A percentile compares a stretch with the other conserved stretches of the same genome.
Conservation (phyloP, 53 echinoderm and acorn worm species). For the Apostichopus leukothele region DNA sequence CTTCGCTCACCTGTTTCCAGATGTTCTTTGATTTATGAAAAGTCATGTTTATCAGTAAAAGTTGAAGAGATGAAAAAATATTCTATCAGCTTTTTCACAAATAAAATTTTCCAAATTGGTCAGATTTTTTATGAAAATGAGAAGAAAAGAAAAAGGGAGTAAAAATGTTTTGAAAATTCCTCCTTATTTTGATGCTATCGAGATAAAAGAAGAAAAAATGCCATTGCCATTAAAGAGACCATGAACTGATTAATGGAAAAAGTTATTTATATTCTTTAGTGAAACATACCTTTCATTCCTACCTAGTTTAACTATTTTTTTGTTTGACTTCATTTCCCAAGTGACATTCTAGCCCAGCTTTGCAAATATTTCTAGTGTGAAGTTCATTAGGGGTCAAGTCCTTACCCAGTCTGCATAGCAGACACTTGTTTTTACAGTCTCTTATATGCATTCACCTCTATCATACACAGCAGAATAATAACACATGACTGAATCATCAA, state of each 20-base stretch:
- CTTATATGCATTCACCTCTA: too few relatives aligned
- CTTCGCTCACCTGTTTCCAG: too few relatives aligned
- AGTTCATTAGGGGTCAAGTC: not conserved
- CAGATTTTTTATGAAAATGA: too few relatives aligned
- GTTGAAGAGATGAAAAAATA: too few relatives aligned
- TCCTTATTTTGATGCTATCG: not conserved
- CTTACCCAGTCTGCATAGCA: not conserved
- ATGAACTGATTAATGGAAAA: not conserved
- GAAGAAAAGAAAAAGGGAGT: not conserved
- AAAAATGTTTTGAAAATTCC: not conserved
- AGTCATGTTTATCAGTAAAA: too few relatives aligned
- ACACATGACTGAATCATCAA: too few relatives aligned
- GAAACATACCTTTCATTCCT: not conserved
- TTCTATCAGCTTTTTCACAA: too few relatives aligned
- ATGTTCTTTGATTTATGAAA: too few relatives aligned
- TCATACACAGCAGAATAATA: too few relatives aligned
- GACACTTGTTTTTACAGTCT: not conserved
- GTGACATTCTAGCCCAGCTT: not conserved
- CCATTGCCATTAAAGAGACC: not conserved
- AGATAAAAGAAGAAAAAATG: too few relatives aligned
- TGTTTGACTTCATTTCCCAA: not conserved
- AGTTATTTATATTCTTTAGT: too few relatives aligned
- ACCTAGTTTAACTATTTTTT: not conserved
- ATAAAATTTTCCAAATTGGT: too few relatives aligned
- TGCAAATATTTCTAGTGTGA: not conserved